Conservation (phyloP, 2,888 invertebrate genomes). For the Pristionchus entomophagus region DNA sequence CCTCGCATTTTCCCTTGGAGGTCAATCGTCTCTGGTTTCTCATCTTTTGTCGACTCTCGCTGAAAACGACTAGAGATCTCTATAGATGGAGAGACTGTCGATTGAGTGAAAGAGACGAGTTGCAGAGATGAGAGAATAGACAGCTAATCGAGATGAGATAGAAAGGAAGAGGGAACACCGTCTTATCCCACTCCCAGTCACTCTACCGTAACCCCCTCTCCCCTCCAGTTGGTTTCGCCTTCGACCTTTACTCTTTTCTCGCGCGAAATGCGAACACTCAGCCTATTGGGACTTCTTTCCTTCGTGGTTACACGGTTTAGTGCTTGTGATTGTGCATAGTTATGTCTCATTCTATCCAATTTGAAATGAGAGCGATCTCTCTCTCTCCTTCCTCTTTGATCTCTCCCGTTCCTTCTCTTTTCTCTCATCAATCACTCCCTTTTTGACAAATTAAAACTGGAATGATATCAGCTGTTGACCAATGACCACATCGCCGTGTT, state of each 20-base stretch:
- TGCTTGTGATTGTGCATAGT: conserved; percentile 5
- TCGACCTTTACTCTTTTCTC: conserved; percentile 44
- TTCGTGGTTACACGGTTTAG: neutral
- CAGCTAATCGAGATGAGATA: conserved; percentile 13
- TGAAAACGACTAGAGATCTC: neutral
- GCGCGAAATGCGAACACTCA: conserved; percentile 18
- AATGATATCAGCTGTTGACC: neutral
- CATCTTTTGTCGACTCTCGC: conserved; percentile 30
- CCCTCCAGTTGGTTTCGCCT: conserved; percentile 26
- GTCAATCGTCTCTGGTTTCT: conserved; percentile 49
- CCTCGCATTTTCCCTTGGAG: conserved; percentile 39
- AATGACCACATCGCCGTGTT: neutral
- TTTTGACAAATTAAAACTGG: neutral
- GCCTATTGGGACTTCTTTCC: conserved; percentile 10
- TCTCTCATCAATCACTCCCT: conserved; percentile 7
- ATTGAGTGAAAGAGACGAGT: neutral
- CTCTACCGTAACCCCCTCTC: conserved; percentile 37
- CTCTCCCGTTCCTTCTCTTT: neutral
- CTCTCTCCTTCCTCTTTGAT: neutral
- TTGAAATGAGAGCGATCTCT: neutral
- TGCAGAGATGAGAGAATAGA: conserved; percentile 25
- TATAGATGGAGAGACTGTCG: neutral
- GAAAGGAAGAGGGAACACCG: neutral
- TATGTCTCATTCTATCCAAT: neutral
- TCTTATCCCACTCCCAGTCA: conserved; percentile 20